Evolutionary conservation across 2,888 invertebrate genomes (phyloP).

Genomic region (Cheiracanthium punctorium): DNA sequence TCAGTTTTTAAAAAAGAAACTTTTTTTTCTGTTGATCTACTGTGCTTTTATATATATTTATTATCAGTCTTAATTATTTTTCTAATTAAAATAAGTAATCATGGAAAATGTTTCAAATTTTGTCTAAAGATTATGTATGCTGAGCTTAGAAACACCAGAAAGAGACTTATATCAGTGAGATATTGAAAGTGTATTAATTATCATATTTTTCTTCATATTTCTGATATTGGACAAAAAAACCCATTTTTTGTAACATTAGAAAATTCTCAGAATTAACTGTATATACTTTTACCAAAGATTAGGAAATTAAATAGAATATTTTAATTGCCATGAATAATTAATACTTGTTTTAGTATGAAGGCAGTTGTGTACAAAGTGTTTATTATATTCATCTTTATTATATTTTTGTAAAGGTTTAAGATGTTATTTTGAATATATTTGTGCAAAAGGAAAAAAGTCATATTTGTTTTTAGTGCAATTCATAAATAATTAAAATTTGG

Average conservation of each 20-base stretch:
- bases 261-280: not conserved
- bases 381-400: not conserved
- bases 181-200: conserved; percentile 23
- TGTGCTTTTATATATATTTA: too few relatives aligned
- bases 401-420: not conserved
- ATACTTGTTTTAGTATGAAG: not conserved
- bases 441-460: too few relatives aligned
- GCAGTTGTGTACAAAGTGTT: not conserved
- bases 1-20: too few relatives aligned
- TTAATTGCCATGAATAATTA: too few relatives aligned
- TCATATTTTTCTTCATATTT: conserved; percentile 23
- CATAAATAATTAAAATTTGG: too few relatives aligned
- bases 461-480: too few relatives aligned
- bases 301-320: not conserved
- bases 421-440: not conserved
- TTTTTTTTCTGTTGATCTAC: too few relatives aligned
- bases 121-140: not conserved
- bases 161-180: conserved; percentile 44
- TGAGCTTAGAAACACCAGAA: conserved; percentile 42
- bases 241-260: conserved; percentile 1
- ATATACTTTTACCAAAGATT: not conserved
- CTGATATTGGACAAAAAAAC: not conserved
- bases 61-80: too few relatives aligned
- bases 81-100: too few relatives aligned
- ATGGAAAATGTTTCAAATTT: not conserved